phyloP scores from a whole-genome alignment of 2,797 vertebrate genomes.

The Sitta carolinensis region DNA sequence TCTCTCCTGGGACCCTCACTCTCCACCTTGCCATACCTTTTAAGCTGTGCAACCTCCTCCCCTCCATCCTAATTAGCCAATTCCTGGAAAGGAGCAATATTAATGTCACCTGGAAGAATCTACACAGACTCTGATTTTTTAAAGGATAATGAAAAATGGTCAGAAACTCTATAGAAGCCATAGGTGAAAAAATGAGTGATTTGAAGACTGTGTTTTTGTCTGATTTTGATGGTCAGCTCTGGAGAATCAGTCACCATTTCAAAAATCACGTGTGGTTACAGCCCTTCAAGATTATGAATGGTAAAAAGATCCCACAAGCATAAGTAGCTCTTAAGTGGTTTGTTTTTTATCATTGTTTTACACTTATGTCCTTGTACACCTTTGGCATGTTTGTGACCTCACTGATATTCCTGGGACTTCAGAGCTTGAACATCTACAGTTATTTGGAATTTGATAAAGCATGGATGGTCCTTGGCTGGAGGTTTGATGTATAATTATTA shows the following conservation, averaged over 20 bases:
- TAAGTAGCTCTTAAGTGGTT: neutral
- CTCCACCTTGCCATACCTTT: neutral
- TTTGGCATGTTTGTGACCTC: neutral
- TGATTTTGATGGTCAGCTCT: neutral
- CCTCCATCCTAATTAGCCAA: neutral
- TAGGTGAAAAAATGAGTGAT: neutral
- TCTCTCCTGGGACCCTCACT: neutral
- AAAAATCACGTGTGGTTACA: neutral
- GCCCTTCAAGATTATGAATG: accelerated
- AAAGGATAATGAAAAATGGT: neutral
- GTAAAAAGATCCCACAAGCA: neutral
- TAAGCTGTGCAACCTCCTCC: neutral
- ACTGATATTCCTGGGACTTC: neutral
- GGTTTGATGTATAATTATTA: neutral
- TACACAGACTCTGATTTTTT: neutral
- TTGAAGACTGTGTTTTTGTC: neutral
- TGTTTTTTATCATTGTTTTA: neutral
- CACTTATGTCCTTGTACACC: neutral
- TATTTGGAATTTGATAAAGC: neutral
- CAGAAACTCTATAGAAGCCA: neutral
- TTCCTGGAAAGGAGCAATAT: neutral
- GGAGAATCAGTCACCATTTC: neutral
- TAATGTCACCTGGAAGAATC: neutral
- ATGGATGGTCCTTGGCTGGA: neutral
- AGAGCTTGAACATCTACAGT: neutral